These are phyloP conservation scores for Lamprotornis superbus DNA, from an alignment of 2,113 vertebrate species.

Conservation along the genomic window DNA sequence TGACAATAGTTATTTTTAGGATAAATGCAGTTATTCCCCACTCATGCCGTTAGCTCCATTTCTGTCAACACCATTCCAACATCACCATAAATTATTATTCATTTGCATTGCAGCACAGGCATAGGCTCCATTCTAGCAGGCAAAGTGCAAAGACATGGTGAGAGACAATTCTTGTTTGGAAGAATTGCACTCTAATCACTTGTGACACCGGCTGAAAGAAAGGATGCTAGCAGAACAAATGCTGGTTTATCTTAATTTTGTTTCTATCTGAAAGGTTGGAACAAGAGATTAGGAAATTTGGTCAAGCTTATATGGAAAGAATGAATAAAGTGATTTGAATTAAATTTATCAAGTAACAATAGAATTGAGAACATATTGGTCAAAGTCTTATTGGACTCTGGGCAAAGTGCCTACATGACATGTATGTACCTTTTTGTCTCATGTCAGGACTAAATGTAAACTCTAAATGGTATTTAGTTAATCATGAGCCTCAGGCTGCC, in stretches of 20 bases:
- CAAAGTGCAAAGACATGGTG: slow-evolving; percentile 12
- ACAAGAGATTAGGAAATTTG: not conserved
- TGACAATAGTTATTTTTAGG: slow-evolving; percentile 30
- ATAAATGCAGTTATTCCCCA: not conserved
- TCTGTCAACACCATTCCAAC: slow-evolving; percentile 23
- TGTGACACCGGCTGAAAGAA: slow-evolving; percentile 4
- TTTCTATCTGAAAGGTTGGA: not conserved
- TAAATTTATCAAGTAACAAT: not conserved
- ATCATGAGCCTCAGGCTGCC: not conserved
- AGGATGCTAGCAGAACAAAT: not conserved
- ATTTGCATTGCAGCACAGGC: not conserved
- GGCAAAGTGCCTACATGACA: not conserved
- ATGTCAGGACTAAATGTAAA: not conserved
- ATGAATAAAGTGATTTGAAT: not conserved
- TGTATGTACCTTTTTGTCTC: not conserved
- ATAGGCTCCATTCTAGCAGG: not conserved
- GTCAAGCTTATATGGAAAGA: not conserved
- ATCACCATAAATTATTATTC: slow-evolving; percentile 7
- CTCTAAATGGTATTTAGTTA: not conserved
- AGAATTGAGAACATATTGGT: not conserved
- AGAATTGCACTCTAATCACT: not conserved
- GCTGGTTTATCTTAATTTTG: not conserved
- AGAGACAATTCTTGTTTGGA: slow-evolving; percentile 23
- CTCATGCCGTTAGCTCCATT: not conserved
- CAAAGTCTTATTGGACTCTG: not conserved